Evolutionary conservation across 2,888 invertebrate genomes (phyloP).

Genomic region (Schrankia costaestrigalis): DNA sequence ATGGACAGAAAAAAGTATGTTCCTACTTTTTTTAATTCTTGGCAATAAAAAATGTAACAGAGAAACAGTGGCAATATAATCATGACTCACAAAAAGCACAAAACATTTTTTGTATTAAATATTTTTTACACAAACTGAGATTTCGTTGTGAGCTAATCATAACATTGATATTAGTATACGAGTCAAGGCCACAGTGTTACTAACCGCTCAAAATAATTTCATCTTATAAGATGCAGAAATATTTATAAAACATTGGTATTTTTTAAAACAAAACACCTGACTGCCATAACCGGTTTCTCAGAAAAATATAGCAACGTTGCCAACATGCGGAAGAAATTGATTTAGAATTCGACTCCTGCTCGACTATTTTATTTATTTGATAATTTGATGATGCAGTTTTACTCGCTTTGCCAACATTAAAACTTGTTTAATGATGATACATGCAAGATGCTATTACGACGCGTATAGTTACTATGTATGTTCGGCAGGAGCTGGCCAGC

Average conservation of each 20-base stretch:
- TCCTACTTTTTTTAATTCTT: conserved; percentile 5
- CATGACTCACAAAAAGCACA: conserved; percentile 23
- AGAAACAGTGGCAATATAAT: conserved; percentile 11
- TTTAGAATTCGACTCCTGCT: too few relatives aligned
- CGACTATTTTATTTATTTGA: too few relatives aligned
- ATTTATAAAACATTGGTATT: conserved; percentile 9
- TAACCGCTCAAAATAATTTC: conserved; percentile 15
- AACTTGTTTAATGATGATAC: too few relatives aligned
- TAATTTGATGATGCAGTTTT: too few relatives aligned
- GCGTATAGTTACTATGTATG: too few relatives aligned
- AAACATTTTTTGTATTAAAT: conserved; percentile 21
- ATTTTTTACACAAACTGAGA: conserved; percentile 20
- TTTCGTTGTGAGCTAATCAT: conserved; percentile 25
- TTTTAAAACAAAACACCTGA: conserved; percentile 11
- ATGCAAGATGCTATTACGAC: too few relatives aligned
- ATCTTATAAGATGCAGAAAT: conserved; percentile 8
- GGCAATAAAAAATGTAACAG: conserved; percentile 6
- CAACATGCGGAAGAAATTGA: conserved; percentile 5
- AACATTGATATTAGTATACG: conserved; percentile 18
- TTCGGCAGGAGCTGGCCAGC: too few relatives aligned
- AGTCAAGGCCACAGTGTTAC: conserved; percentile 29
- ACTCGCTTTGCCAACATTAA: too few relatives aligned
- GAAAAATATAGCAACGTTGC: conserved; percentile 15
- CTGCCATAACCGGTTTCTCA: conserved; percentile 10
- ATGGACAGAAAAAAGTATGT: too few relatives aligned